phyloP scores from a whole-genome alignment of 2,888 invertebrate species.

The Drosophila anceps region DNA sequence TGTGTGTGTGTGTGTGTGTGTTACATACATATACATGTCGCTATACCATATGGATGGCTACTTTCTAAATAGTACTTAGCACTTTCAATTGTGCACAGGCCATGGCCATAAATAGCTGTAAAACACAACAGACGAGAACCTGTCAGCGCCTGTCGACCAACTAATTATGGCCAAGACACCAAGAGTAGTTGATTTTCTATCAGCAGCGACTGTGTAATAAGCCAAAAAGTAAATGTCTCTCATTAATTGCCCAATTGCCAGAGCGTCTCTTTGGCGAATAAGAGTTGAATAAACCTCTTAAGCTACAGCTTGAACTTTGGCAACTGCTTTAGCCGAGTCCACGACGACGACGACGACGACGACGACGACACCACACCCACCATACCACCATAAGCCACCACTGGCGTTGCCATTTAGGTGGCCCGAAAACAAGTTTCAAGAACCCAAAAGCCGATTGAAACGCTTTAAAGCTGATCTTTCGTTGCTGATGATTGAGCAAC shows the following conservation, averaged over 20 bases:
- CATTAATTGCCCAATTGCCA: slow-evolving; percentile 77
- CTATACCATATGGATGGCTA: slow-evolving; percentile 35
- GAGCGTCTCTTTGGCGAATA: slow-evolving; percentile 17
- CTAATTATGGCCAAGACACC: slow-evolving; percentile 55
- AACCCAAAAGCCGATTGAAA: slow-evolving; percentile 40
- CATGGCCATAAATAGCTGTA: slow-evolving; percentile 18
- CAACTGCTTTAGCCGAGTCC: slow-evolving; percentile 25
- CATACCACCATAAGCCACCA: slow-evolving; percentile 44
- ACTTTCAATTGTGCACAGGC: slow-evolving; percentile 67
- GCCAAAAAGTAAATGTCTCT: slow-evolving; percentile 49
- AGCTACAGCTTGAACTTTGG: slow-evolving; percentile 50
- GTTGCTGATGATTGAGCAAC: slow-evolving; percentile 1
- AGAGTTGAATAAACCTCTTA: slow-evolving; percentile 61
- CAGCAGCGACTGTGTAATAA: slow-evolving; percentile 24
- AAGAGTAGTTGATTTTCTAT: slow-evolving; percentile 35
- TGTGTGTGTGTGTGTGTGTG: slow-evolving; percentile 2
- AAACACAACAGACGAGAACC: slow-evolving; percentile 49
- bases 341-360: too few species aligned
- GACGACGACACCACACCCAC: slow-evolving; percentile 47
- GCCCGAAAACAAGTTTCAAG: slow-evolving; percentile 49
- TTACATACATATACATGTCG: not conserved
- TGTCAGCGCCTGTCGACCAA: slow-evolving; percentile 46
- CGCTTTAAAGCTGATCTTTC: slow-evolving; percentile 32
- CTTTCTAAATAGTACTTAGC: slow-evolving; percentile 81
- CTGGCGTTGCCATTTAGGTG: slow-evolving; percentile 46